Evolutionary conservation across 2,797 vertebrate genomes (phyloP).

Genomic region (Somateria mollissima): DNA sequence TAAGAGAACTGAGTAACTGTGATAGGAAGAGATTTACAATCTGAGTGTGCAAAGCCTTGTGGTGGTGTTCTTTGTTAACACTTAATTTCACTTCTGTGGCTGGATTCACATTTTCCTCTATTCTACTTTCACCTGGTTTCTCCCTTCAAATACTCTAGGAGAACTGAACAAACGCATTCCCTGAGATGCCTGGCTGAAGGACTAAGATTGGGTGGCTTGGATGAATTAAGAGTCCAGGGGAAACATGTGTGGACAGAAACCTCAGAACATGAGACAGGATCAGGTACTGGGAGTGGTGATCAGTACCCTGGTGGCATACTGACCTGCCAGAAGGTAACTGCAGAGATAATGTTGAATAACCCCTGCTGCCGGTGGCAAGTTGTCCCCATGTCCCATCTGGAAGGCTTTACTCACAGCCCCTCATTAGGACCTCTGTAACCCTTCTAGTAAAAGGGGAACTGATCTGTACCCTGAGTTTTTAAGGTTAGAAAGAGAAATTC

Average conservation of each 20-base stretch:
- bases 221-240: not conserved
- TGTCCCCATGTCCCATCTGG: not conserved
- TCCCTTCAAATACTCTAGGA: not conserved
- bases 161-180: not conserved
- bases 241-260: not conserved
- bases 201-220: not conserved
- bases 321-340: not conserved
- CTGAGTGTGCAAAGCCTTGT: not conserved
- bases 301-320: not conserved
- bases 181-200: not conserved
- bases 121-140: not conserved
- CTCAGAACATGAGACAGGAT: not conserved
- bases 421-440: not conserved
- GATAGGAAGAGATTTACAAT: slow-evolving; percentile 16
- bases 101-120: not conserved
- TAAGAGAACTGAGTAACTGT: not conserved
- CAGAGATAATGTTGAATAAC: not conserved
- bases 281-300: not conserved
- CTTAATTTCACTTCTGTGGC: slow-evolving; percentile 6
- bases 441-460: not conserved
- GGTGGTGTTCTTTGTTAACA: not conserved
- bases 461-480: not conserved
- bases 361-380: not conserved
- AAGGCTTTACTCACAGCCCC: not conserved
- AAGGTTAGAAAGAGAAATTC: not conserved